Base-by-base conservation (phyloP, 1,140 invertebrate genomes). In the Mizuhopecten yessoensis region DNA sequence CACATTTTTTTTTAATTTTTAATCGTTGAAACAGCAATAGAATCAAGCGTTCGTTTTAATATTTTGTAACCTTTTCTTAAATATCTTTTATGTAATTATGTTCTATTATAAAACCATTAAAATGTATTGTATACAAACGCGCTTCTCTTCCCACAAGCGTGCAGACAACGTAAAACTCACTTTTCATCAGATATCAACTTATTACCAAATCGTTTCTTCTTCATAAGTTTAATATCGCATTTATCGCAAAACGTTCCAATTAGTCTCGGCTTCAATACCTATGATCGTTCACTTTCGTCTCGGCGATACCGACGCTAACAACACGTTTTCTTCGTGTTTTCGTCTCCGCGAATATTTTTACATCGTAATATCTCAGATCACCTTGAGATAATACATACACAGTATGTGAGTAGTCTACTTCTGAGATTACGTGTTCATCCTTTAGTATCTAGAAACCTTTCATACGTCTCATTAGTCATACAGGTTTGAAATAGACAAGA, bases 361-460 rank as follows among this genome's bases (percentile, higher is more conserved):
- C 20, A 49, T 49, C 45, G 20, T 49, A 49, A 2, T 49, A 49
- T 17, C 57, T 75, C 29, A 75, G 57, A 75, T 75, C 57, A 75
- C 57, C 57, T 75, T 75, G 5, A 75, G 57, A 75, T 75, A 29
- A n/a, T 75, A 75, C 57, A 23, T 75, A 75, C 57, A 75, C n/a
- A 75, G 29, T 29, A 75, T n/a, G 17, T 75, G 17, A 29, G 23
- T 75, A 29, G 17, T 17, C 1, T n/a, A 75, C 57, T n/a, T 29
- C 57, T 29, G n/a, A 29, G 5, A 75, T 29, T 29, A 29, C n/a
- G 29, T 5, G 5, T n/a, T n/a, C 0, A 75, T 75, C 57, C n/a
- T 1, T 13, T 29, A 1, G 29, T 75, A 75, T 75, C 57, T 75
- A 2, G 5, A 29, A 17, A n/a, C 20, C 57, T 75, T 75, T 75